These are phyloP conservation scores for Taenaris catops DNA, from an alignment of 2,888 invertebrate species.

Conservation along the genomic window DNA sequence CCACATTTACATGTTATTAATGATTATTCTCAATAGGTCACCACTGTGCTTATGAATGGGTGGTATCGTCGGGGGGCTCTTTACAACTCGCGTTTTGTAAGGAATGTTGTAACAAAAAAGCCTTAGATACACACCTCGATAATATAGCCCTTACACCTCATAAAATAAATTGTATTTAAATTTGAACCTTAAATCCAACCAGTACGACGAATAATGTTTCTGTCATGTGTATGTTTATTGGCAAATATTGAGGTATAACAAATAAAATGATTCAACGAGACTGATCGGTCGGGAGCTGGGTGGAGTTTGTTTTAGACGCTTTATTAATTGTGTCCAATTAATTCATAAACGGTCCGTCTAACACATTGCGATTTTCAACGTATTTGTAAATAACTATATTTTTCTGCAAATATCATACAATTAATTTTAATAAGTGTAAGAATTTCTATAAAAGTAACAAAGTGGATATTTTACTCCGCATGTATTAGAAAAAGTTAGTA, in stretches of 20 bases:
- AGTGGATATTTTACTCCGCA: too few species aligned
- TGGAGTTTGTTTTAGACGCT: constrained; percentile 70
- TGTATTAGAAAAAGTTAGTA: background rate
- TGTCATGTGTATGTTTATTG: constrained; percentile 15
- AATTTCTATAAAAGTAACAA: too few species aligned
- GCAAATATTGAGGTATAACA: constrained; percentile 34
- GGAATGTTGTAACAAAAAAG: constrained; percentile 78
- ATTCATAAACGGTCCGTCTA: constrained; percentile 61
- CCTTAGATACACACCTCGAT: constrained; percentile 71
- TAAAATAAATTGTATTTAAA: constrained; percentile 18
- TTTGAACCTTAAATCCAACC: constrained; percentile 33
- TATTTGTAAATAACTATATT: too few species aligned
- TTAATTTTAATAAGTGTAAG: too few species aligned
- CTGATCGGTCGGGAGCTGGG: constrained; percentile 61
- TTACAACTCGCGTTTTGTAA: constrained; percentile 77
- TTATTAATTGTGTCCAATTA: constrained; percentile 79
- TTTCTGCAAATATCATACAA: too few species aligned
- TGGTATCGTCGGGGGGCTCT: constrained; percentile 75
- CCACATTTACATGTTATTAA: constrained; percentile 40
- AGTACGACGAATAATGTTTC: constrained; percentile 16
- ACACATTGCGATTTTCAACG: constrained; percentile 55
- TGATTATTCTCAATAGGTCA: constrained; percentile 73
- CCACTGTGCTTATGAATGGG: constrained; percentile 77
- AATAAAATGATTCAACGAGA: constrained; percentile 64
- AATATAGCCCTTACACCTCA: constrained; percentile 40